These are phyloP conservation scores for Bufotes viridis DNA, from an alignment of 2,797 vertebrate species.

Conservation along the genomic window DNA sequence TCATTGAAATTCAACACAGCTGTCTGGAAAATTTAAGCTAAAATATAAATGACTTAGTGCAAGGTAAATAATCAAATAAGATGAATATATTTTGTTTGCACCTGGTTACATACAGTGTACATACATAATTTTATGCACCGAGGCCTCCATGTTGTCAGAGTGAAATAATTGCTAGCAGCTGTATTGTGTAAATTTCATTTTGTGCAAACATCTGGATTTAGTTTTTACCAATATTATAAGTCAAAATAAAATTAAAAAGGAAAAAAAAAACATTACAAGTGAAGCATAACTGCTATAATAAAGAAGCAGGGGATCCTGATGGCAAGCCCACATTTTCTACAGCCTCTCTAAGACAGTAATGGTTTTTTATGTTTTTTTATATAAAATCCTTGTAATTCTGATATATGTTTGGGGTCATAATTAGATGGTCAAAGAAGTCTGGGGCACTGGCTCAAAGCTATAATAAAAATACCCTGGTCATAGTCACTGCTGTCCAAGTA, in stretches of 20 bases:
- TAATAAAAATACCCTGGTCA: too few relatives aligned
- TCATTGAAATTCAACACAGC: slow-evolving; percentile 32
- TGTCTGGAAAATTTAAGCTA: not conserved
- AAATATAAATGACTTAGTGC: slow-evolving; percentile 17
- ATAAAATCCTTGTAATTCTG: not conserved
- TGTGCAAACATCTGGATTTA: slow-evolving; percentile 31
- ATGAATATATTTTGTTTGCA: slow-evolving; percentile 1
- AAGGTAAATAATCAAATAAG: slow-evolving; percentile 15
- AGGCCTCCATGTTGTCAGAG: not conserved
- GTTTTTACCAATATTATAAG: slow-evolving; percentile 21
- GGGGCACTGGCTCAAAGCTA: too few relatives aligned
- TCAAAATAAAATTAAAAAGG: not conserved
- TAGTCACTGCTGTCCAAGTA: too few relatives aligned
- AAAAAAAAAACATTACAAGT: not conserved
- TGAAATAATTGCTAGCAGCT: slow-evolving; percentile 26
- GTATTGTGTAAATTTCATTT: slow-evolving; percentile 25
- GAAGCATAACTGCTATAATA: not conserved
- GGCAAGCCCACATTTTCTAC: not conserved
- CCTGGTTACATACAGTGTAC: slow-evolving; percentile 18
- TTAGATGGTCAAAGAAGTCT: too few relatives aligned
- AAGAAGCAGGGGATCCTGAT: not conserved
- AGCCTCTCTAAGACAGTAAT: too few relatives aligned
- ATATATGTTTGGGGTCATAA: too few relatives aligned
- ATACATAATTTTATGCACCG: slow-evolving; percentile 10
- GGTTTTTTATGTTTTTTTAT: not conserved